These are phyloP conservation scores for Pelosia muscerda DNA, from an alignment of 2,888 invertebrate genomes.

Conservation along the genomic window DNA sequence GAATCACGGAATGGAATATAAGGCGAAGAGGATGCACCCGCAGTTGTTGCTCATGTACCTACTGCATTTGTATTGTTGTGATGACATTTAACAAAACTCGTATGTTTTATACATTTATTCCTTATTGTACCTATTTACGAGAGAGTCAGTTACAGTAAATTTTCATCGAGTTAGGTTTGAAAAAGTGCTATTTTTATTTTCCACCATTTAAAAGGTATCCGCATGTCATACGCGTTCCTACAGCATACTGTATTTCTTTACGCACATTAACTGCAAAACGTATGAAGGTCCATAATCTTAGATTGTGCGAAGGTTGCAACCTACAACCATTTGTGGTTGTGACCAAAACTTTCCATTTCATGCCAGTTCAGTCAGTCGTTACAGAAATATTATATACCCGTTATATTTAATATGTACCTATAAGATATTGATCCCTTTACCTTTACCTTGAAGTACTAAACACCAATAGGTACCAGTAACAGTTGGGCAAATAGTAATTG, in stretches of 20 bases:
- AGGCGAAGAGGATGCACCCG: too few species aligned
- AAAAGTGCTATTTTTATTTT: background rate
- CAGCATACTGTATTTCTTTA: background rate
- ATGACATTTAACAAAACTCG: too few species aligned
- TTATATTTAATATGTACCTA: too few species aligned
- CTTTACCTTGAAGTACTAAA: conserved; percentile 7
- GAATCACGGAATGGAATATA: too few species aligned
- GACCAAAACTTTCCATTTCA: conserved; percentile 14
- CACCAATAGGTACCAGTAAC: background rate
- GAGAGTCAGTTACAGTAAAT: too few species aligned
- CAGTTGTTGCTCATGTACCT: too few species aligned
- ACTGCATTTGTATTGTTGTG: too few species aligned
- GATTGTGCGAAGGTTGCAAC: conserved; percentile 27
- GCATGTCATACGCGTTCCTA: background rate
- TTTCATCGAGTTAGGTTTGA: too few species aligned
- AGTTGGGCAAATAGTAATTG: background rate
- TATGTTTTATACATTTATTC: too few species aligned
- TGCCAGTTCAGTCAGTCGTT: conserved; percentile 1
- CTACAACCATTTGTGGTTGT: conserved; percentile 1
- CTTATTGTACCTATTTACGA: too few species aligned
- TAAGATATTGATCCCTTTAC: conserved; percentile 12
- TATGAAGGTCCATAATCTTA: conserved; percentile 15
- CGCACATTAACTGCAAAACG: background rate
- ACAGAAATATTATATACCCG: conserved; percentile 17
- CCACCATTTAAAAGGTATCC: background rate